These are phyloP conservation scores for Tortrix viridana DNA, from an alignment of 2,888 invertebrate genomes.

Conservation along the genomic window DNA sequence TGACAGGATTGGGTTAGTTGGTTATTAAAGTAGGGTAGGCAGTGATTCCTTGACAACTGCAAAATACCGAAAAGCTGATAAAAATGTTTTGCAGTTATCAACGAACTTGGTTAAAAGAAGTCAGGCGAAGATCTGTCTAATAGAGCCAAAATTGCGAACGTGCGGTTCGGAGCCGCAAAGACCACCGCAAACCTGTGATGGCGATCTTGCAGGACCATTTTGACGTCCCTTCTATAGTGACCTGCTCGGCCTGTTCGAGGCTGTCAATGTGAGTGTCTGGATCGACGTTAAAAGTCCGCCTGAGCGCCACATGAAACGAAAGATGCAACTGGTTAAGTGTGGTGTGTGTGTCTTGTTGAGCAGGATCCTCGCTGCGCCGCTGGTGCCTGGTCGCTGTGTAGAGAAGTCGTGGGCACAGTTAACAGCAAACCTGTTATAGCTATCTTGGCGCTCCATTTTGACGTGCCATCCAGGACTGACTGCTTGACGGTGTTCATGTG, in stretches of 20 bases:
- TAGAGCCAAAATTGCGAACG: conserved; percentile 82
- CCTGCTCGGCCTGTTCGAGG: conserved; percentile 98
- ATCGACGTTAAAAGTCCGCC: conserved; percentile 98
- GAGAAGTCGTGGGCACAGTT: conserved; percentile 54
- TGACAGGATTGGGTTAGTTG: conserved; percentile 71
- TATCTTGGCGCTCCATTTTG: conserved; percentile 99
- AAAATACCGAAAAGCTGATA: conserved; percentile 33
- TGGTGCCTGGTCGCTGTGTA: conserved; percentile 43
- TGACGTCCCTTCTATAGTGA: conserved; percentile 99
- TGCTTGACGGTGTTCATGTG: conserved; percentile 99
- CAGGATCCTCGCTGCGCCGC: conserved; percentile 46
- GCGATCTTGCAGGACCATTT: conserved; percentile 99
- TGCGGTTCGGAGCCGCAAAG: conserved; percentile 82
- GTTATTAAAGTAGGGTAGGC: conserved; percentile 69
- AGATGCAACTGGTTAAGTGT: conserved; percentile 75
- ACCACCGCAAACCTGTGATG: conserved; percentile 95
- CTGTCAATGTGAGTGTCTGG: conserved; percentile 99
- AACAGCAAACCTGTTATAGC: conserved; percentile 98
- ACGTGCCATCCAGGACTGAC: conserved; percentile 99
- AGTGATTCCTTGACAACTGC: conserved; percentile 71
- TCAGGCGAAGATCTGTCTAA: conserved; percentile 81
- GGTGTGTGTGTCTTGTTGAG: conserved; percentile 61
- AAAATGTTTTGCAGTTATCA: conserved; percentile 63
- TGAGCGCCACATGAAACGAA: conserved; percentile 85
- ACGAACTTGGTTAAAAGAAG: conserved; percentile 67